A percentile compares a stretch with the other conserved stretches of the same genome.
phyloP scores from a whole-genome alignment of 1,140 invertebrate species.

The Drosophila oshimai region DNA sequence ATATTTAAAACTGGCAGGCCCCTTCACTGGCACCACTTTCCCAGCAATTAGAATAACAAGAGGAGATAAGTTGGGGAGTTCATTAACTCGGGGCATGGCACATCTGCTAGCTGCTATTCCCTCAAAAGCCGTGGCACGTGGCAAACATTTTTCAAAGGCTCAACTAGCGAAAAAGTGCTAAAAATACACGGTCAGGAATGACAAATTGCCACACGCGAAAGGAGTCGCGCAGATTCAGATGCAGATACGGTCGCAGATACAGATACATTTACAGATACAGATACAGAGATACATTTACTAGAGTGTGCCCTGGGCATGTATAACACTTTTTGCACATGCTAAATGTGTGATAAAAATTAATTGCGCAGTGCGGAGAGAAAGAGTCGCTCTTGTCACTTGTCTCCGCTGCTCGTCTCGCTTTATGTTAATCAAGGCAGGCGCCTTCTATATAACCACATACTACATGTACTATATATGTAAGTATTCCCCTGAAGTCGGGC shows the following conservation, averaged over 20 bases:
- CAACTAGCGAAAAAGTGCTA: conserved; percentile 42
- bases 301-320: conserved; percentile 28
- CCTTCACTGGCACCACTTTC: background rate
- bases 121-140: conserved; percentile 28
- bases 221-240: conserved; percentile 9
- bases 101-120: conserved; percentile 15
- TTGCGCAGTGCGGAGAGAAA: conserved; percentile 60
- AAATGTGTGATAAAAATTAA: conserved; percentile 82
- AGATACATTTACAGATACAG: too few species aligned
- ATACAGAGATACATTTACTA: background rate
- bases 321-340: conserved; percentile 67
- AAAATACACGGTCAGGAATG: conserved; percentile 43
- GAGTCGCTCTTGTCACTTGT: conserved; percentile 33
- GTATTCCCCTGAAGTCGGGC: conserved; percentile 24
- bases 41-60: conserved; percentile 7
- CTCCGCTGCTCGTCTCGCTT: conserved; percentile 30
- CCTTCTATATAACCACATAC: background rate
- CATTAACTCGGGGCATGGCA: conserved; percentile 50
- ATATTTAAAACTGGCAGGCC: background rate
- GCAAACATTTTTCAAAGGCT: conserved; percentile 57
- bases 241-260: conserved; percentile 13
- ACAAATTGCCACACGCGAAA: conserved; percentile 60
- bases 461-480: background rate
- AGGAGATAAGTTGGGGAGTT: conserved; percentile 33
- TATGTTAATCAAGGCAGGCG: conserved; percentile 68